Conservation (phyloP, 2,113 vertebrate species). For the Entomyzon cyanotis region DNA sequence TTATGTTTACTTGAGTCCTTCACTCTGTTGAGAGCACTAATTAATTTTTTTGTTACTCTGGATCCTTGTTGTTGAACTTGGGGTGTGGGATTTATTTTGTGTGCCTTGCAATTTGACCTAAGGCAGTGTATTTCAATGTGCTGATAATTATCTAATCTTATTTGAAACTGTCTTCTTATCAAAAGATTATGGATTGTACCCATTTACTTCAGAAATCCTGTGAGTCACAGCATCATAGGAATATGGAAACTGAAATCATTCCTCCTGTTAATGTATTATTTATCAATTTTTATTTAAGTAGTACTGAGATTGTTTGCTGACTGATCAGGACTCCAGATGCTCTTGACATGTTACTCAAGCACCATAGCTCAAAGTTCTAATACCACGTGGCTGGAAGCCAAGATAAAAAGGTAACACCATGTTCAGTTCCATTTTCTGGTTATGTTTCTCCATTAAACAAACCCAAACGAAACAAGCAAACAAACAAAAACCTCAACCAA, state of each 20-base stretch:
- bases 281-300: background rate
- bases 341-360: background rate
- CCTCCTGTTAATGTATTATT: background rate
- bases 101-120: background rate
- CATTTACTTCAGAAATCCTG: background rate
- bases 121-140: background rate
- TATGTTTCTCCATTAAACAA: background rate
- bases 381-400: background rate
- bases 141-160: background rate
- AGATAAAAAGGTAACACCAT: background rate
- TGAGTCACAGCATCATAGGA: background rate
- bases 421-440: slow-evolving; percentile 1
- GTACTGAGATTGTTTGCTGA: background rate
- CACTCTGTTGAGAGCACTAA: background rate
- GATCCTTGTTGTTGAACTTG: background rate
- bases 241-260: background rate
- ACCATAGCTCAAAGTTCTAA: background rate
- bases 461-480: background rate
- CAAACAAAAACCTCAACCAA: background rate
- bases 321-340: background rate
- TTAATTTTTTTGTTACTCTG: background rate
- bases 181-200: background rate
- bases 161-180: background rate
- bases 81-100: background rate
- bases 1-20: background rate